Evolutionary conservation across 2,888 invertebrate genomes (phyloP), one percentile per base, ranked within the genome.

Genomic region (Philopedon plagiatum): DNA sequence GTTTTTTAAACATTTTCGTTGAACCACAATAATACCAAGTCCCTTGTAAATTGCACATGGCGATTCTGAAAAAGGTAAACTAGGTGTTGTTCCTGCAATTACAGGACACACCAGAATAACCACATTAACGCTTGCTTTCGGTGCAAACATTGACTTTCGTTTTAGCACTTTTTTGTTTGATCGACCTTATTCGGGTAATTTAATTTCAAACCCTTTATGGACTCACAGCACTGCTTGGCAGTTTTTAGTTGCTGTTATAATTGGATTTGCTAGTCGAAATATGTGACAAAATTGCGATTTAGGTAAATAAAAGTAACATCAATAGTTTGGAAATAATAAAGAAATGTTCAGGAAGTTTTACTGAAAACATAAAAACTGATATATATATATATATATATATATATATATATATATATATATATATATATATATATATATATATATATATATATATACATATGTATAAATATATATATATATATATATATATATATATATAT

Each of bases 131-230:
- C 44, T 41, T 60, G 26, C 44, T 18, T 9, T 41, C 41, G 41
- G 44, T 44, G 60, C 60, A 39, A 60, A 60, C 60, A 41, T 39
- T 26, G 21, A 26, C 41, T 29, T 39, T 60, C 60, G 44, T 60
- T 60, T 60, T 44, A 44, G 60, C 41, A 54, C 60, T 41, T 60
- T 57, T 60, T 44, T 60, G 60, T 60, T 44, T 41, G 60, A 44
- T 39, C 44, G 60, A 39, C 60, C 41, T 26, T 44, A 44, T 39
- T 60, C 39, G 39, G 13, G 23, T 44, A 60, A 60, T 44, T 60
- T 44, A n/a, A 60, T 60, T 60, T 41, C 9, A 15, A 41, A 44
- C 19, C 29, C 51, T 29, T 15, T 29, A 9, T 29, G 51, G 3
- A 54, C 23, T 8, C 21, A 9, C 23, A 49, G 26, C 13, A 54